Evolutionary conservation across 1,140 invertebrate species (phyloP), one percentile per base, ranked within the genome.

Genomic region (Drusus annulatus): DNA sequence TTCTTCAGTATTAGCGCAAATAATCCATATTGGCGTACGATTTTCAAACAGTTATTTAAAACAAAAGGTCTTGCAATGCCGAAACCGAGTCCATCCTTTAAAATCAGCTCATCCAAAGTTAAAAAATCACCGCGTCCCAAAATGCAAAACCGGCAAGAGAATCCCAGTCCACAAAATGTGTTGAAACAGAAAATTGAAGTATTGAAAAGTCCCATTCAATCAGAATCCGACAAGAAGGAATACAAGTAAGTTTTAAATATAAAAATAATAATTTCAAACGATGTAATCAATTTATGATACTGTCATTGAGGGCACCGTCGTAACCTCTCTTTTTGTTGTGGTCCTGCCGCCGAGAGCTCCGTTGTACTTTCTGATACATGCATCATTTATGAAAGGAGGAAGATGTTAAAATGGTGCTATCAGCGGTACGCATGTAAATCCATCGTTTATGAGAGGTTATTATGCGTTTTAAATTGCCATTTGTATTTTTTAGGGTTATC

Each of bases 401-500:
- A n/a, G n/a, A n/a, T n/a, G n/a, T n/a, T n/a, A n/a, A n/a, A n/a
- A n/a, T n/a, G n/a, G n/a, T n/a, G n/a, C n/a, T n/a, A n/a, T n/a
- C n/a, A 28, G 2, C 25, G 2, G 25, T 28, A 28, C 25, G 2
- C 25, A 28, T 28, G 25, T 45, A 45, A 45, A 45, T 45, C 8
- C 8, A 8, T 36, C 36, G 1, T 45, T 45, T 45, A 45, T 45
- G 1, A 13, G 36, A 45, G 36, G 36, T 45, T 45, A 45, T 45
- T 45, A 45, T 45, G 10, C 13, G 36, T 45, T 36, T 45, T 45
- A 45, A 45, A 45, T 45, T 45, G 36, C 10, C 45, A 62, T 16
- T 45, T 71, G 28, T 17, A 73, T 7, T 79, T 58, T 87, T 81
- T 82, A 94, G 93, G 86, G 92, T 93, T 19, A 91, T 95, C 65